Base-by-base conservation (phyloP, 2,888 invertebrate genomes). In the Rhorus exstirpatorius region DNA sequence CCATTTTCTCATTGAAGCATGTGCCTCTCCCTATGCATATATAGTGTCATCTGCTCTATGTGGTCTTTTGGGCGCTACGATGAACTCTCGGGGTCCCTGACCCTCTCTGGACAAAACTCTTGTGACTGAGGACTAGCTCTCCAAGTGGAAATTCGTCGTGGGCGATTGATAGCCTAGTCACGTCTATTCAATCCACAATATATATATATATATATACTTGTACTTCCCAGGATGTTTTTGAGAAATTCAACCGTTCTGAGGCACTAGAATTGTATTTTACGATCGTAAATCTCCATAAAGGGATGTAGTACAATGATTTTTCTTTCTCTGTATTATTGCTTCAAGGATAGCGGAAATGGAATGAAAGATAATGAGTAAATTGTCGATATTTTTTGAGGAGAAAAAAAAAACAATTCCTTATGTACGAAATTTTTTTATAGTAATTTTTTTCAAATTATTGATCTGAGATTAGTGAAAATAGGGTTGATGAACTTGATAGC, bases 111-210 rank as follows among this genome's bases (percentile, higher is more conserved):
- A 55, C 65, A 14, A 21, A 24, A 49, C 65, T 35, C n/a, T n/a
- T 44, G 44, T 12, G 72, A 74, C 51, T 17, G 63, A 55, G 10
- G 51, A 49, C 65, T 35, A 46, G 21, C 67, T n/a, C 46, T 58
- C 55, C 58, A 67, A 76, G 76, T 53, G 51, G 51, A 46, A 63
- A 67, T 67, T 67, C 46, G 55, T 55, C 68, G 53, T 55, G 7
- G 19, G 49, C 76, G 84, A 88, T 88, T 88, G 88, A 88, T 87
- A 87, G 86, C 79, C 86, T 63, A 86, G 88, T 89, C 89, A 89
- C 89, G 89, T 88, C 87, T 86, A 70, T 53, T 81, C 76, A 84
- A 86, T 88, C 84, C 86, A 78, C 84, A 84, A 70, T 74, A 79
- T 82, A 83, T 82, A 60, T 60, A 61, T 10, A 41, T 44, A 35